Conservation (phyloP, 2,113 vertebrate genomes). For the Chroicocephalus ridibundus region DNA sequence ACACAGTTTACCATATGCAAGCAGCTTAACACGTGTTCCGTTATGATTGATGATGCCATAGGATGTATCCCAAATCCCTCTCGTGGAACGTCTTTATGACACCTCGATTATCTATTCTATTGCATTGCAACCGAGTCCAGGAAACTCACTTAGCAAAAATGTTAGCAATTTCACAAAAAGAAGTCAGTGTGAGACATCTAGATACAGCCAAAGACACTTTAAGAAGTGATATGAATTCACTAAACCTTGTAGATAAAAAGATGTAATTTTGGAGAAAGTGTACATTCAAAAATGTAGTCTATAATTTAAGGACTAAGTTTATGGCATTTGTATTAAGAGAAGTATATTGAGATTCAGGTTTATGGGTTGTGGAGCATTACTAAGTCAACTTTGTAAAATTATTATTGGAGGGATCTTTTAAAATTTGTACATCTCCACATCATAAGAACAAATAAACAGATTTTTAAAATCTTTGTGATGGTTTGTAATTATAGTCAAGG, state of each 20-base stretch:
- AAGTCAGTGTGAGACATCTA: neutral
- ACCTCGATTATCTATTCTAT: neutral
- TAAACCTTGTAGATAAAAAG: neutral
- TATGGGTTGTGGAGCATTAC: neutral
- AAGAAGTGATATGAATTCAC: neutral
- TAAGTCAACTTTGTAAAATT: neutral
- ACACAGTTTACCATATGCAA: neutral
- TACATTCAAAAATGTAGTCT: neutral
- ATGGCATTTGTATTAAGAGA: neutral
- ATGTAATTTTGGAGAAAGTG: neutral
- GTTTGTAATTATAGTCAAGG: neutral
- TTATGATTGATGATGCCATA: neutral
- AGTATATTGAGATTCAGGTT: neutral
- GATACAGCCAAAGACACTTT: neutral
- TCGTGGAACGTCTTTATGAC: neutral
- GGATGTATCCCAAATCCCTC: neutral
- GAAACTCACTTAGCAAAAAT: conserved; percentile 3
- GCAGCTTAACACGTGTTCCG: neutral
- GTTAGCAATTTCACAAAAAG: neutral
- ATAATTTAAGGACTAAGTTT: neutral
- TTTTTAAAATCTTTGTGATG: neutral
- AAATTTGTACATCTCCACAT: neutral
- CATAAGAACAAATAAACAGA: neutral
- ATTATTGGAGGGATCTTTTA: neutral
- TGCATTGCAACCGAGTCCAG: neutral